Base-by-base conservation (phyloP, 2,797 vertebrate genomes). In the Platalea minor region DNA sequence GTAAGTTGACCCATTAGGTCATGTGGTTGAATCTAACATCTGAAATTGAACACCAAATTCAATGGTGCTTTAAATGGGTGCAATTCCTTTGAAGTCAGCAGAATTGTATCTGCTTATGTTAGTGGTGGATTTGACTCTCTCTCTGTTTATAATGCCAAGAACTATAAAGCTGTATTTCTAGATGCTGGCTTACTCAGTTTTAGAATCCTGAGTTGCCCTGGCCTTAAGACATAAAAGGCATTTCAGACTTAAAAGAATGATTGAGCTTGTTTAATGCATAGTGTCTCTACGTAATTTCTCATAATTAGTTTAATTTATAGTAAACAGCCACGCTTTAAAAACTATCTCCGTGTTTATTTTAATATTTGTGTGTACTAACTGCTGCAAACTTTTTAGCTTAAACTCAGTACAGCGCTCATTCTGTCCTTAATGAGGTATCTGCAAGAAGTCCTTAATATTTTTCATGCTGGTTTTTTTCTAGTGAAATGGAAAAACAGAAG, bases 401-500 rank as follows among this genome's bases (percentile, higher is more conserved):
- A 78, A 56, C 24, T 70, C 28, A 24, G 2, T 41, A 20, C 18
- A 46, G 20, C 33, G 11, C 35, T 60, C 37, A n/a, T 68, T 93
- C 23, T 67, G 8, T 70, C 61, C 19, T 43, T 91, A 64, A 50
- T 29, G 15, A 69, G 37, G 5, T 46, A 16, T 28, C 53, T 72
- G 28, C 23, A 67, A 29, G 95, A 76, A 20, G 19, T 28, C 15
- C 20, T 31, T 74, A 89, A 20, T 77, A 3, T 56, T 43, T 78
- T 48, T 17, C 20, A 5, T 68, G 12, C 15, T 63, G 2, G 26
- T 59, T 59, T 94, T 94, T 29, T 17, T 46, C 6, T 93, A 99
- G 99, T 86, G 99, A 99, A 96, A 99, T 99, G 99, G 99, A 99
- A 97, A 99, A 99, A 95, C 99, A 99, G 98, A 99, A 99, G 95